Conservation (phyloP, 2,113 vertebrate genomes). For the Steatornis caripensis region DNA sequence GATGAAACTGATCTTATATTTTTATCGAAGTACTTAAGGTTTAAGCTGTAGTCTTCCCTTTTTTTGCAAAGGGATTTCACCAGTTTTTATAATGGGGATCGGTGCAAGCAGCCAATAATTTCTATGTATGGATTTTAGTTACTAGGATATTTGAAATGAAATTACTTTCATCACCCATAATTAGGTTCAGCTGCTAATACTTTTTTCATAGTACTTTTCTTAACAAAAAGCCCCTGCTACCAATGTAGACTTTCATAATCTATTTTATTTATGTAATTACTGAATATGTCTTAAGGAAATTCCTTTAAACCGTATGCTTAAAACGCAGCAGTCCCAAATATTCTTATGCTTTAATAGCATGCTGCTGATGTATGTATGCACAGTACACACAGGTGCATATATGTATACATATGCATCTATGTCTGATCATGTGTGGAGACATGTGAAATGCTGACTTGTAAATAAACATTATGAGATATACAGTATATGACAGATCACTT, state of each 20-base stretch:
- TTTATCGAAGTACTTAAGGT: conserved; percentile 72
- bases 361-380: background rate
- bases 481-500: background rate
- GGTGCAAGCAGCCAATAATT: conserved; percentile 52
- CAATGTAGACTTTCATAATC: background rate
- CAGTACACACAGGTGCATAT: background rate
- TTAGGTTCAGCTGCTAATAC: conserved; percentile 23
- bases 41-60: conserved; percentile 60
- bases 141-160: conserved; percentile 67
- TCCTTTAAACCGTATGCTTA: background rate
- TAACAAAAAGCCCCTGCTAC: background rate
- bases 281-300: background rate
- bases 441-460: background rate
- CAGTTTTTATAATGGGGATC: conserved; percentile 46
- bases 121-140: conserved; percentile 65
- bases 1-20: conserved; percentile 74
- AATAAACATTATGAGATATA: background rate
- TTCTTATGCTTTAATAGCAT: background rate
- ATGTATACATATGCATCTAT: too few relatives aligned
- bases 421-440: background rate
- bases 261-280: background rate
- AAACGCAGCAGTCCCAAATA: background rate
- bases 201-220: conserved; percentile 1
- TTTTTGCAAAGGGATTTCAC: conserved; percentile 66
- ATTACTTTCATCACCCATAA: conserved; percentile 42